These are phyloP conservation scores for Ctenopoma multispine DNA, from an alignment of 2,797 vertebrate species.

Conservation along the genomic window DNA sequence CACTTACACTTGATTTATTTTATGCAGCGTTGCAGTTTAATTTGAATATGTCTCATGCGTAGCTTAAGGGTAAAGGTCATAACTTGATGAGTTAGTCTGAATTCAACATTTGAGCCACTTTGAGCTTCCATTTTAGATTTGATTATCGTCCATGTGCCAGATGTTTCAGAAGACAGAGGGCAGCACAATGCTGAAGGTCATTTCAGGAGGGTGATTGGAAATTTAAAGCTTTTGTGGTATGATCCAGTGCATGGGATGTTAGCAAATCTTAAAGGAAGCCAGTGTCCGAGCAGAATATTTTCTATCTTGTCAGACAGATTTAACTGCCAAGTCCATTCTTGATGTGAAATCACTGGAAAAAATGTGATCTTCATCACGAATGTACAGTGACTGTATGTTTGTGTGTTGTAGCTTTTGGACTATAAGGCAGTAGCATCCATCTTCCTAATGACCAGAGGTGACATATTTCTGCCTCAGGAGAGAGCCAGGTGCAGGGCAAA, in stretches of 20 bases:
- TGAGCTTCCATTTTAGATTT: conserved; percentile 26
- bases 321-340: conserved; percentile 26
- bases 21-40: background rate
- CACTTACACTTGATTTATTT: conserved; percentile 5
- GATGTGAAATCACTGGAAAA: conserved; percentile 18
- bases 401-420: conserved; percentile 48
- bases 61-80: conserved; percentile 15
- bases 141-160: conserved; percentile 14
- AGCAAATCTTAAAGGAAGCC: conserved; percentile 31
- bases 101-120: conserved; percentile 39
- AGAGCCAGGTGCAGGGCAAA: conserved; percentile 76
- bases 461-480: conserved; percentile 72
- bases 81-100: conserved; percentile 40
- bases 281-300: conserved; percentile 16
- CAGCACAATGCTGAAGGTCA: conserved; percentile 5
- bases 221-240: conserved; percentile 8
- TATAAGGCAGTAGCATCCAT: conserved; percentile 65
- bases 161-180: background rate
- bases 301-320: conserved; percentile 24
- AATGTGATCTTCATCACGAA: conserved; percentile 5
- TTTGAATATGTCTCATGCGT: conserved; percentile 2
- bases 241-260: conserved; percentile 8
- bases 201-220: conserved; percentile 34
- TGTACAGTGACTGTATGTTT: conserved; percentile 36
- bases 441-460: conserved; percentile 78